A percentile compares a stretch with the other conserved stretches of the same genome.
Conservation (phyloP, 1,140 invertebrate genomes). For the Varroa destructor region DNA sequence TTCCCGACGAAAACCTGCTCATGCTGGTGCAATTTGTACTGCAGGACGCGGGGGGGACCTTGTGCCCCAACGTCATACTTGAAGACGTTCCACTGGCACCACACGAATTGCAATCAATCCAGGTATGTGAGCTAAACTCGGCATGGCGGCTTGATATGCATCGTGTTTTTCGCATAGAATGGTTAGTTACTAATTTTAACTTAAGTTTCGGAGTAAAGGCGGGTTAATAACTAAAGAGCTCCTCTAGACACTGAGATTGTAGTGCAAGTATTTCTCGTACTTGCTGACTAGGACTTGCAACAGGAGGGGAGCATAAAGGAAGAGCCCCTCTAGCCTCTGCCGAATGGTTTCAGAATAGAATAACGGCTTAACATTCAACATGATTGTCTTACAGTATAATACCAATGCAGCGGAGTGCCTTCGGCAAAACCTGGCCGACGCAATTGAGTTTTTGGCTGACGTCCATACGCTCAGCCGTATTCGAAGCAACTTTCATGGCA, state of each 20-base stretch:
- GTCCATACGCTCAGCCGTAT: conserved; percentile 91
- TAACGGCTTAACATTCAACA: background rate
- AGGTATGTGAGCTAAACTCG: conserved; percentile 15
- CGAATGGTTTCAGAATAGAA: background rate
- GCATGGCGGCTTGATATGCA: too few relatives aligned
- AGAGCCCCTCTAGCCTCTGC: background rate
- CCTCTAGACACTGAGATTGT: too few relatives aligned
- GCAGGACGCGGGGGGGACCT: conserved; percentile 61
- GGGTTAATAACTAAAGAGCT: too few relatives aligned
- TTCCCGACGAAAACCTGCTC: conserved; percentile 86
- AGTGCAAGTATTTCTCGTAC: too few relatives aligned
- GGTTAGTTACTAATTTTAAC: background rate
- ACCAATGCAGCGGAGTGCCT: conserved; percentile 84
- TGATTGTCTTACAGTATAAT: conserved; percentile 39
- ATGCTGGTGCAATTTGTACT: conserved; percentile 62
- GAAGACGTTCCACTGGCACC: conserved; percentile 40
- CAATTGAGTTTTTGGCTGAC: conserved; percentile 87
- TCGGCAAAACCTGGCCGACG: conserved; percentile 76
- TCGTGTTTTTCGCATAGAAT: conserved; percentile 33
- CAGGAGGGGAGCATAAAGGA: too few relatives aligned
- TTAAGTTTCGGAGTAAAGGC: background rate
- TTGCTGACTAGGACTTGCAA: too few relatives aligned
- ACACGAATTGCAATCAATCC: conserved; percentile 27
- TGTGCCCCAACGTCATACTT: conserved; percentile 51
- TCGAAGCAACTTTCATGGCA: conserved; percentile 69